Conservation (phyloP, 2,113 vertebrate genomes). For the Aplodontia rufa region DNA sequence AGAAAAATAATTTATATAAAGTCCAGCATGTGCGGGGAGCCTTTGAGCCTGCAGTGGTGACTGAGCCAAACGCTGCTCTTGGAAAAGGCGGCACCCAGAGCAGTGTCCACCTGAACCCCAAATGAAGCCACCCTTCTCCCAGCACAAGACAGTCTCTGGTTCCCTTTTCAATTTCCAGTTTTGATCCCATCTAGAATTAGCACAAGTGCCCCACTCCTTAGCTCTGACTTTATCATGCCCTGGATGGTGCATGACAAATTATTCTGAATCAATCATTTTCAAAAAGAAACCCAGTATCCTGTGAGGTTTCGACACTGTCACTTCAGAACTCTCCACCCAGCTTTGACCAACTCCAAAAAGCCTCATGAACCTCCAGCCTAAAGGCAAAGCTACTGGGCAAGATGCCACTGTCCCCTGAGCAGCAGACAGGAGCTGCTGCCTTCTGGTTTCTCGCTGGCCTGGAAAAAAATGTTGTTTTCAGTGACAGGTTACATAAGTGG, state of each 20-base stretch:
- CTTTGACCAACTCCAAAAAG: background rate
- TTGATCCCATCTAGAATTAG: background rate
- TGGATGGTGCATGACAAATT: background rate
- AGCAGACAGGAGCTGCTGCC: background rate
- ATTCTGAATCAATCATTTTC: background rate
- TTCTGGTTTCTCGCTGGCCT: background rate
- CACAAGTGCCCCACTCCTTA: accelerated
- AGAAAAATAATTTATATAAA: background rate
- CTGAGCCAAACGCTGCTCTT: background rate
- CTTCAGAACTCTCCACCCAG: background rate
- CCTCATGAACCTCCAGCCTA: background rate
- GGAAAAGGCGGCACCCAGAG: background rate
- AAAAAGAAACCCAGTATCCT: background rate
- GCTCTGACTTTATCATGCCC: background rate
- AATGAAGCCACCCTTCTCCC: background rate
- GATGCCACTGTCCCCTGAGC: background rate
- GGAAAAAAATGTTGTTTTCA: slow-evolving; percentile 24
- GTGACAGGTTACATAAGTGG: slow-evolving; percentile 57
- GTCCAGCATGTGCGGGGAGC: background rate
- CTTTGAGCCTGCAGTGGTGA: background rate
- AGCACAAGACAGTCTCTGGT: background rate
- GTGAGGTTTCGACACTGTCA: background rate
- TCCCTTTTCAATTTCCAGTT: background rate
- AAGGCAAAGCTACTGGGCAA: background rate
- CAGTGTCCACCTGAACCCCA: background rate